Evolutionary conservation across 53 echinoderm and acorn worm species (phyloP).

Genomic region (Zoroaster sp.): DNA sequence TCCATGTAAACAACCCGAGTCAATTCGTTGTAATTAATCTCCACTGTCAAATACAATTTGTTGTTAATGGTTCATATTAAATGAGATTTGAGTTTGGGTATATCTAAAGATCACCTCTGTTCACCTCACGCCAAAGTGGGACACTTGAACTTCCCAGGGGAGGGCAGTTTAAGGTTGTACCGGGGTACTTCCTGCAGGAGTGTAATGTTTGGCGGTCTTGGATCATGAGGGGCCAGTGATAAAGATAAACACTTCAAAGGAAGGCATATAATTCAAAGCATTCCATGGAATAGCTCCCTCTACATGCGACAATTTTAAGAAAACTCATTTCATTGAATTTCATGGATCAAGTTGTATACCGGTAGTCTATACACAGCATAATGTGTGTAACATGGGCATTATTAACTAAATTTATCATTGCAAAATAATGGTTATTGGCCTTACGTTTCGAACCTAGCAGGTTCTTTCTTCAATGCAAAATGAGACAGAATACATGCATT

Average conservation of each 20-base stretch:
- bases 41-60: not conserved
- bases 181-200: conserved; percentile 25
- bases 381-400: too few species aligned
- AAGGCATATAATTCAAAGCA: conserved; percentile 40
- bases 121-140: conserved; percentile 25
- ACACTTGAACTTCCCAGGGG: conserved; percentile 24
- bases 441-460: too few species aligned
- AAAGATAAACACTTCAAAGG: conserved; percentile 30
- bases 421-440: too few species aligned
- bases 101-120: not conserved
- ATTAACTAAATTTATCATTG: too few species aligned
- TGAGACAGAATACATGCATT: too few species aligned
- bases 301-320: not conserved
- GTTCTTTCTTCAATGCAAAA: too few species aligned
- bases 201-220: conserved; percentile 2
- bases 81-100: not conserved
- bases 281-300: not conserved
- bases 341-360: not conserved
- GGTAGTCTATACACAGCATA: not conserved
- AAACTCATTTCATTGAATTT: not conserved
- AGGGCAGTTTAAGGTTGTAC: not conserved
- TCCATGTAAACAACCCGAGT: not conserved
- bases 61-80: not conserved
- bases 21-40: not conserved
- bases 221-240: conserved; percentile 31